Evolutionary conservation across 1,140 invertebrate species (phyloP).

Genomic region (Drosophila sp.): DNA sequence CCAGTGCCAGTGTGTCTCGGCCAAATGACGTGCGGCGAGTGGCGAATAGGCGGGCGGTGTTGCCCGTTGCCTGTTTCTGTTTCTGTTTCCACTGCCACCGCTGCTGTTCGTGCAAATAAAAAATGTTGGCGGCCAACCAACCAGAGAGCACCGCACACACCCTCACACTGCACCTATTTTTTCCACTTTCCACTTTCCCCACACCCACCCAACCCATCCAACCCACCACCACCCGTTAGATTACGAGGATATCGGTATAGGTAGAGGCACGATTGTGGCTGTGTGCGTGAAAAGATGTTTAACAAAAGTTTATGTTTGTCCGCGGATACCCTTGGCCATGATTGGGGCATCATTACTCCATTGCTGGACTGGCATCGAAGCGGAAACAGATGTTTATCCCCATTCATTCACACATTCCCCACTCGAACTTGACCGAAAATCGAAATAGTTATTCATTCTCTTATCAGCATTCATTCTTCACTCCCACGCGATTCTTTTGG

Average conservation of each 20-base stretch:
- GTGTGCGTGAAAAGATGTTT: conserved; percentile 8
- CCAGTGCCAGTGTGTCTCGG: conserved; percentile 33
- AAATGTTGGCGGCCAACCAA: conserved; percentile 56
- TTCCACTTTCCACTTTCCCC: not conserved
- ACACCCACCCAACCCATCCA: not conserved
- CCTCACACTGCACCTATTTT: conserved; percentile 18
- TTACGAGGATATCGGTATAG: conserved; percentile 11
- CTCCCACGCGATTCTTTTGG: no score
- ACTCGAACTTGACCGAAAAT: not conserved
- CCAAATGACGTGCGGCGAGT: conserved; percentile 39
- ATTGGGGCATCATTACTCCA: not conserved
- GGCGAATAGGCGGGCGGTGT: conserved; percentile 50
- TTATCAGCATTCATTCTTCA: no score
- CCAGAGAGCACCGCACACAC: conserved; percentile 52
- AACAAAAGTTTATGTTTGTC: conserved; percentile 3
- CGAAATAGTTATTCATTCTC: not conserved
- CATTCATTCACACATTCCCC: not conserved
- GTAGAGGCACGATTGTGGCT: not conserved
- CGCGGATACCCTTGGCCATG: not conserved
- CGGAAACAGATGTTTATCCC: not conserved
- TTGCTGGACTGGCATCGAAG: not conserved
- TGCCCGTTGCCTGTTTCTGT: conserved; percentile 13
- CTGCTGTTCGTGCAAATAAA: conserved; percentile 46
- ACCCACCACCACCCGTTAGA: not conserved
- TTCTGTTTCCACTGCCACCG: conserved; percentile 17